Conservation (phyloP, 2,888 invertebrate species). For the Hyposoter dolosus region DNA sequence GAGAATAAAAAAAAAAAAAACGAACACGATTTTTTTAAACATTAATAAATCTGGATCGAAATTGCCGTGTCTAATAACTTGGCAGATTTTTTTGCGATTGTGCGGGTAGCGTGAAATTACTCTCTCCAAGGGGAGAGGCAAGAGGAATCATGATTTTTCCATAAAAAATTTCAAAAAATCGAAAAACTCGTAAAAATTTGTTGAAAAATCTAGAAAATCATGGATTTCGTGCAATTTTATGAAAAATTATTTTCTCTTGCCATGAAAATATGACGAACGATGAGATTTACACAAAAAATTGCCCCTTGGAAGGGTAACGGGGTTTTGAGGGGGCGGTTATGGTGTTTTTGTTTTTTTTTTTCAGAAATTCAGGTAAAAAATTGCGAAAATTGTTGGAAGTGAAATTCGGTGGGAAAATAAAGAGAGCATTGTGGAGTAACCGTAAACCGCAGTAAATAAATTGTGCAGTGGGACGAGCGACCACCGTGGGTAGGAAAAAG, state of each 20-base stretch:
- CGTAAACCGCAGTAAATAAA: conserved; percentile 77
- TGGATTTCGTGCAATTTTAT: not conserved
- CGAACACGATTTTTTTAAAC: not conserved
- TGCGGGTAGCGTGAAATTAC: conserved; percentile 24
- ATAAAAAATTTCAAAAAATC: not conserved
- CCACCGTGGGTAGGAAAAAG: conserved; percentile 36
- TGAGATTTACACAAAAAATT: not conserved
- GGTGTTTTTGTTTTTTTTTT: not conserved
- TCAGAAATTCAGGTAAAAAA: conserved; percentile 60
- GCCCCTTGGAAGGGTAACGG: not conserved
- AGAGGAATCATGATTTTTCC: not conserved
- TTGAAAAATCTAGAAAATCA: not conserved
- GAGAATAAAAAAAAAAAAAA: conserved; percentile 4
- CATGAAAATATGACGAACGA: not conserved
- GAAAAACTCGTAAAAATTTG: not conserved
- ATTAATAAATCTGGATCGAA: conserved; percentile 5
- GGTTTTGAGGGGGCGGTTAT: not conserved
- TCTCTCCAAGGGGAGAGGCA: not conserved
- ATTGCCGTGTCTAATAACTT: conserved; percentile 54
- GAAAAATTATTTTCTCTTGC: not conserved
- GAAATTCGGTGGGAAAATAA: not conserved
- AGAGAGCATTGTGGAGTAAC: conserved; percentile 63
- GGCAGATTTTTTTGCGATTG: not conserved
- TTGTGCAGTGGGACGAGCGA: conserved; percentile 62
- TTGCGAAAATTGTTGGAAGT: conserved; percentile 11